A percentile compares a stretch with the other conserved stretches of the same genome.
phyloP scores from a whole-genome alignment of 1,140 invertebrate genomes.

The Sycophaga agraensis region DNA sequence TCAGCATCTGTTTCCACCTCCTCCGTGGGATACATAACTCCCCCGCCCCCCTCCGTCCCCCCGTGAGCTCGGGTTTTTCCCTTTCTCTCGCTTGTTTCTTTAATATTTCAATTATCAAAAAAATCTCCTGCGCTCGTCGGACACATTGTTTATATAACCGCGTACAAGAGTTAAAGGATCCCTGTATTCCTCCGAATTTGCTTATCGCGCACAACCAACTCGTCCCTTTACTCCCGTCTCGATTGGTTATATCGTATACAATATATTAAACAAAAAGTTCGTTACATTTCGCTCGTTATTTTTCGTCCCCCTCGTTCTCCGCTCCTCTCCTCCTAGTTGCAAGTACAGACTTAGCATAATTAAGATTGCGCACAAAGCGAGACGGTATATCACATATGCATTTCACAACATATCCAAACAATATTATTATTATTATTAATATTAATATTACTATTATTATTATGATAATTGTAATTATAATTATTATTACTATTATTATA shows the following conservation, averaged over 20 bases:
- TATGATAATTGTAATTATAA: no score
- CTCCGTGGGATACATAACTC: constrained; percentile 1
- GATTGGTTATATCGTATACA: constrained; percentile 4
- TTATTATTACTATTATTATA: no score
- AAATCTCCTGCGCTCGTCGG: constrained; percentile 29
- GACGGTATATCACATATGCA: constrained; percentile 24
- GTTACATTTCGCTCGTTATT: neutral
- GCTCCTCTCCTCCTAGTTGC: neutral
- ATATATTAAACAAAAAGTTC: constrained; percentile 21
- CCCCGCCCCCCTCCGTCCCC: constrained; percentile 1
- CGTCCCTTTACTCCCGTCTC: neutral
- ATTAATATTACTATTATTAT: no score
- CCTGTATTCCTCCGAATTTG: constrained; percentile 61
- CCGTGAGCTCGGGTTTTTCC: no score
- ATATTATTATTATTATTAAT: constrained; percentile 2
- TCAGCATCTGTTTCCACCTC: constrained; percentile 40
- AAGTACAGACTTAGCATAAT: neutral
- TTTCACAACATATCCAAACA: constrained; percentile 21
- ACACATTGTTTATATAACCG: constrained; percentile 35
- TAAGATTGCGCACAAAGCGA: neutral
- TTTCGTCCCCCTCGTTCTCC: neutral
- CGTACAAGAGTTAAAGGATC: constrained; percentile 34
- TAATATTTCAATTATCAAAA: neutral
- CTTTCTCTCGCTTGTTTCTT: constrained; percentile 31
- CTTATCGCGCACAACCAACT: constrained; percentile 34